Evolutionary conservation across 2,797 vertebrate genomes (phyloP).

Genomic region (Cyprinella venusta): DNA sequence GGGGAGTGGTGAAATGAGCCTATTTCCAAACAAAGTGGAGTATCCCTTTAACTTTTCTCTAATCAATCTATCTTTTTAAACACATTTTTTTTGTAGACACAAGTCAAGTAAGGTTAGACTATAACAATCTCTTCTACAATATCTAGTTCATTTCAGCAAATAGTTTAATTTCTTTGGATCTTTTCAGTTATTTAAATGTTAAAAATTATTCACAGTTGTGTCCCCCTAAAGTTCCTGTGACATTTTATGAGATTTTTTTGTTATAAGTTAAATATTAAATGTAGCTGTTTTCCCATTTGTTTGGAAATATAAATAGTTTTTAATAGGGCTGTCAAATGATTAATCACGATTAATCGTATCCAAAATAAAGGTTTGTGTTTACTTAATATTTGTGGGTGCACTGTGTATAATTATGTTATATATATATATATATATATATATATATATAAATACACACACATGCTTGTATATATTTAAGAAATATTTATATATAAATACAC

Average conservation of each 20-base stretch:
- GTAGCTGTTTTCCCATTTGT: not conserved
- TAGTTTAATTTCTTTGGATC: not conserved
- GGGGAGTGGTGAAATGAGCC: too few relatives aligned
- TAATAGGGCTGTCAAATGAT: too few relatives aligned
- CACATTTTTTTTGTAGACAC: not conserved
- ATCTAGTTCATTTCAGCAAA: not conserved
- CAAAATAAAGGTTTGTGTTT: too few relatives aligned
- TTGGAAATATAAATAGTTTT: not conserved
- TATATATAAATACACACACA: too few relatives aligned
- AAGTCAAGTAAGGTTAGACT: not conserved
- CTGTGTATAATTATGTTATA: too few relatives aligned
- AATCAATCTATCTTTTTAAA: not conserved
- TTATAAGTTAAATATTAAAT: not conserved
- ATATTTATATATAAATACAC: too few relatives aligned
- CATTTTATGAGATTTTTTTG: not conserved
- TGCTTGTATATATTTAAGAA: too few relatives aligned
- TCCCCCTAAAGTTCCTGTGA: not conserved
- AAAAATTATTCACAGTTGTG: not conserved
- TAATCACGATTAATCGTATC: too few relatives aligned
- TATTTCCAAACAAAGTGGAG: too few relatives aligned
- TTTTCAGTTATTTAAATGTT: slow-evolving; percentile 2
- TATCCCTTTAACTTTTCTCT: not conserved
- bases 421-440: too few relatives aligned
- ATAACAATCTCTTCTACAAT: not conserved
- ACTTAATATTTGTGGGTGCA: too few relatives aligned